These are phyloP conservation scores for Ctenosaura bakeri DNA, from an alignment of 2,797 vertebrate species.

Conservation along the genomic window DNA sequence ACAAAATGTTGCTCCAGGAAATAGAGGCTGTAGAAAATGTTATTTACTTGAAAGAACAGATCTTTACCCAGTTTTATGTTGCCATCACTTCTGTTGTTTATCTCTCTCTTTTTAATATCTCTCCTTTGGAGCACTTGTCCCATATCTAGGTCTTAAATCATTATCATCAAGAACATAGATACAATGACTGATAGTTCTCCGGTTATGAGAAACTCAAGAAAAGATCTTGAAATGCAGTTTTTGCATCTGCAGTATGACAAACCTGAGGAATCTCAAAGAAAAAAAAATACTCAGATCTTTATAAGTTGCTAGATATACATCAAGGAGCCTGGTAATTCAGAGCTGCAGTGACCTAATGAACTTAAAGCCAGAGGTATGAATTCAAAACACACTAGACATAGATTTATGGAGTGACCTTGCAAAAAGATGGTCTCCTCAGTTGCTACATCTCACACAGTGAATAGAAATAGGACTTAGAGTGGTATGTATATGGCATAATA, in stretches of 20 bases:
- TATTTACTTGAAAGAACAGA: slow-evolving; percentile 49
- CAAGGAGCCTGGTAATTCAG: background rate
- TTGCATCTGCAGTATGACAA: no score
- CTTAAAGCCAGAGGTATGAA: background rate
- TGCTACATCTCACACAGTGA: background rate
- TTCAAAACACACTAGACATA: background rate
- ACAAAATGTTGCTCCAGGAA: slow-evolving; percentile 46
- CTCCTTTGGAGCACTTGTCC: slow-evolving; percentile 29
- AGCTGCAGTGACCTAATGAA: background rate
- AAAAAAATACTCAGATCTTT: background rate
- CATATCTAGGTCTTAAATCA: slow-evolving; percentile 26
- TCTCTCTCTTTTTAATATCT: slow-evolving; percentile 26
- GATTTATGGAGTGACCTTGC: background rate
- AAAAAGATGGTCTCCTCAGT: background rate
- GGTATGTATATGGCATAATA: background rate
- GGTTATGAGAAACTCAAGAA: slow-evolving; percentile 10
- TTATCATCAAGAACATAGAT: slow-evolving; percentile 7
- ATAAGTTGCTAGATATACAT: no score
- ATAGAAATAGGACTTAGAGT: background rate
- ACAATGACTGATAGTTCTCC: background rate
- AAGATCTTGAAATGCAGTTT: background rate
- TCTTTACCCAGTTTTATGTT: slow-evolving; percentile 42
- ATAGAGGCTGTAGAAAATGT: slow-evolving; percentile 45
- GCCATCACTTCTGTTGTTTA: slow-evolving; percentile 48
- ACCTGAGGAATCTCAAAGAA: no score